Base-by-base conservation (phyloP, 1,140 invertebrate genomes). In the Maniola jurtina region DNA sequence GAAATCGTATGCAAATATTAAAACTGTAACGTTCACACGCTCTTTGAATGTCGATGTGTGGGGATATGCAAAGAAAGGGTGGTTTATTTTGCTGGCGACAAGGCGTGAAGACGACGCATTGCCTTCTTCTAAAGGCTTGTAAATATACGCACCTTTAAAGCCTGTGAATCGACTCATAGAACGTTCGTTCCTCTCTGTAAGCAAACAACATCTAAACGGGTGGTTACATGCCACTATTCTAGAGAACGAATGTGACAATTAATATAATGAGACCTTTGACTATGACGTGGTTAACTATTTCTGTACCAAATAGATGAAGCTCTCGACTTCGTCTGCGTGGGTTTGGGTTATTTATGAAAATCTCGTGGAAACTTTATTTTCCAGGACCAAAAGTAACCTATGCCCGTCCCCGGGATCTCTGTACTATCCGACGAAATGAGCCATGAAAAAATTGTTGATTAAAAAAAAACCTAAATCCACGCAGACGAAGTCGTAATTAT, bases 131-230 rank as follows among this genome's bases (percentile, higher is more conserved):
- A 84, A 84, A 81, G 79, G 61, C 77, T 70, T 62, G 81, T 74
- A 86, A 86, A 86, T 86, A 86, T 72, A 81, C 81, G 83, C 81
- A 84, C 72, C 70, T 78, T 75, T 68, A 75, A 73, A 76, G 79
- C 74, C 79, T 79, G 54, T 86, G 77, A 84, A 82, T 84, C 80
- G 75, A 77, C 79, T 72, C 73, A 76, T 73, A 72, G 15, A 55
- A 55, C 69, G 67, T 72, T 68, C 65, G 61, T 54, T 56, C 68
- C 68, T 62, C 55, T 55, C 58, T 57, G 54, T 57, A 45, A 72
- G 73, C 73, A 69, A 80, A 82, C 76, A 84, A 40, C 58, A 71
- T 71, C 38, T 56, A 56, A 67, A 55, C 42, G 61, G 55, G 35
- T 35, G 59, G 45, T n/a, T 47, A 11, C 15, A 55, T 61, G 61